Conservation (phyloP, 1,140 invertebrate species). For the Charaxes varanes region DNA sequence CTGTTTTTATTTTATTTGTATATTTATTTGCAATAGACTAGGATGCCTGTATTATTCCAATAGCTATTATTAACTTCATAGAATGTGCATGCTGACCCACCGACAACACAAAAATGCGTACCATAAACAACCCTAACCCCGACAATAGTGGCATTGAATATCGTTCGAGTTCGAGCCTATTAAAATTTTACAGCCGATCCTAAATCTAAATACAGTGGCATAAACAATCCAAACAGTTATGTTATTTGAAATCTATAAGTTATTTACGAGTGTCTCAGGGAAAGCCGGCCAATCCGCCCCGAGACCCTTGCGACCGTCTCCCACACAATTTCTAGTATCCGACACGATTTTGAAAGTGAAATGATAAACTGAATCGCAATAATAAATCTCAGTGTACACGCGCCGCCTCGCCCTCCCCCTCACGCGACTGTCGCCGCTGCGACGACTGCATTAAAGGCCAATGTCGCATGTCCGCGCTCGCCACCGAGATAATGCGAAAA, state of each 20-base stretch:
- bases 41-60: too few relatives aligned
- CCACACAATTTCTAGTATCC: slow-evolving; percentile 52
- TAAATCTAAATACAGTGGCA: slow-evolving; percentile 46
- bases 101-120: too few relatives aligned
- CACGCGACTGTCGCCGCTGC: slow-evolving; percentile 23
- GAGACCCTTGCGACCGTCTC: slow-evolving; percentile 44
- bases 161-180: slow-evolving; percentile 31
- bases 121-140: too few relatives aligned
- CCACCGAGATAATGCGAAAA: slow-evolving; percentile 3
- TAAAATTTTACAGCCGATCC: slow-evolving; percentile 44
- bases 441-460: slow-evolving; percentile 13
- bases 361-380: slow-evolving; percentile 42
- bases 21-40: too few relatives aligned
- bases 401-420: slow-evolving; percentile 14
- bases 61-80: too few relatives aligned
- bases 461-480: slow-evolving; percentile 12
- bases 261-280: slow-evolving; percentile 54
- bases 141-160: slow-evolving; percentile 26
- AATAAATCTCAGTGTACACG: slow-evolving; percentile 43
- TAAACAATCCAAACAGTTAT: slow-evolving; percentile 54
- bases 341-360: slow-evolving; percentile 60
- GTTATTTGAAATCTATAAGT: slow-evolving; percentile 54
- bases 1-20: too few relatives aligned
- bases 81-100: too few relatives aligned
- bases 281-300: slow-evolving; percentile 43